Percentiles rank a stretch among this genome's conserved stretches.
These are phyloP conservation scores for Dilophus febrilis DNA, from an alignment of 2,888 invertebrate genomes.

Conservation along the genomic window DNA sequence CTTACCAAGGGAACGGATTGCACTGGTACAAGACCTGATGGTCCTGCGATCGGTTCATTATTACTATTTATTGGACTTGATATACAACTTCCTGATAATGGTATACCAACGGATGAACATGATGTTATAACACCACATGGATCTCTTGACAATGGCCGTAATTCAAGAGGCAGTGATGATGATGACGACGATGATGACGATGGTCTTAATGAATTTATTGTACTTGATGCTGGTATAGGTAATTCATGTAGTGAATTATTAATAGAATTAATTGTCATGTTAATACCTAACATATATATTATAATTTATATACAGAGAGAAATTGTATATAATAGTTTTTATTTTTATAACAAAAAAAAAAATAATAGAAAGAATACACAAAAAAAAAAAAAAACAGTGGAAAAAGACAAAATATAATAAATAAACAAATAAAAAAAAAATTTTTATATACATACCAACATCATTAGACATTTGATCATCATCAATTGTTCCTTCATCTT, in stretches of 20 bases:
- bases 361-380: too few species aligned
- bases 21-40: slow-evolving; percentile 71
- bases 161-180: slow-evolving; percentile 10
- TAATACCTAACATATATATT: slow-evolving; percentile 37
- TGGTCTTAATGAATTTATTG: slow-evolving; percentile 7
- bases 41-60: slow-evolving; percentile 36
- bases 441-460: slow-evolving; percentile 30
- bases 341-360: too few species aligned
- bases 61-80: slow-evolving; percentile 19
- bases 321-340: too few species aligned
- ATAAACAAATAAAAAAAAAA: not conserved
- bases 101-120: slow-evolving; percentile 4
- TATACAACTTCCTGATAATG: slow-evolving; percentile 16
- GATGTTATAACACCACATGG: slow-evolving; percentile 12
- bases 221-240: not conserved
- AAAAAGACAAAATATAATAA: not conserved
- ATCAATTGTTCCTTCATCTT: slow-evolving; percentile 40
- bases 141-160: slow-evolving; percentile 20
- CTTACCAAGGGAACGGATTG: slow-evolving; percentile 79
- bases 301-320: not conserved
- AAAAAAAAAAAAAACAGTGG: too few species aligned
- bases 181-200: slow-evolving; percentile 13
- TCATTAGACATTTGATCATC: slow-evolving; percentile 42
- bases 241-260: not conserved
- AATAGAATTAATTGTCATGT: slow-evolving; percentile 41